phyloP scores from a whole-genome alignment of 2,888 invertebrate genomes.

The Drosophila algonquin region DNA sequence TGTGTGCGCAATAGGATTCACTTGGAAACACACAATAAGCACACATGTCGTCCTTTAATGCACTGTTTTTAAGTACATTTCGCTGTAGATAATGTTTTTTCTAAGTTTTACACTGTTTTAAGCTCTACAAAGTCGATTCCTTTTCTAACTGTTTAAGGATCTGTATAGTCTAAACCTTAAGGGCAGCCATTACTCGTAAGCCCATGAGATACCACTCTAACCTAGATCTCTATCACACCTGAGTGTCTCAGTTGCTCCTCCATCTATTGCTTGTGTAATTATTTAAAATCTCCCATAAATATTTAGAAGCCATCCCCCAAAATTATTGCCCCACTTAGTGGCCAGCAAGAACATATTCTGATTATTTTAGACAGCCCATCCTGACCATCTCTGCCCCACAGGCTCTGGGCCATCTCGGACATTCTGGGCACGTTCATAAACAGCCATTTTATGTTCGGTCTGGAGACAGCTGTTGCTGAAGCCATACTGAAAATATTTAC shows the following conservation, averaged over 20 bases:
- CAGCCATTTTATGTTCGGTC: conserved; percentile 62
- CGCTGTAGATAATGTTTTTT: neutral
- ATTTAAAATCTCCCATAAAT: conserved; percentile 12
- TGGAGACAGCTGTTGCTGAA: conserved; percentile 55
- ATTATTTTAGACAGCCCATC: conserved; percentile 28
- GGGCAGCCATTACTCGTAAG: too few species aligned
- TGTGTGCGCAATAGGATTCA: conserved; percentile 3
- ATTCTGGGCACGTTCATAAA: conserved; percentile 65
- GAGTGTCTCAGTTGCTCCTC: neutral
- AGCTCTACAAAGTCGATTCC: neutral
- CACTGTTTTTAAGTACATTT: neutral
- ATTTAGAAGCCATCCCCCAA: conserved; percentile 24
- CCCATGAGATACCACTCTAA: too few species aligned
- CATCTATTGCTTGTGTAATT: conserved; percentile 1
- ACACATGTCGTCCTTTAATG: conserved; percentile 16
- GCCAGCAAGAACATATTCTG: conserved; percentile 12
- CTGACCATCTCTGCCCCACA: conserved; percentile 19
- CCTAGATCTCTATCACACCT: neutral
- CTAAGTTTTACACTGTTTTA: neutral
- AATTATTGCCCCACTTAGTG: conserved; percentile 40
- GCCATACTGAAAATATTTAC: conserved; percentile 53
- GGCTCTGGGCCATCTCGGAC: conserved; percentile 31
- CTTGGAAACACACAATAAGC: neutral
- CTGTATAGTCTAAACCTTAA: neutral
- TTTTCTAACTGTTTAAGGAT: neutral